These are phyloP conservation scores for Porites divaricata DNA, from an alignment of 92 coral and sea anemone species.

Conservation along the genomic window DNA sequence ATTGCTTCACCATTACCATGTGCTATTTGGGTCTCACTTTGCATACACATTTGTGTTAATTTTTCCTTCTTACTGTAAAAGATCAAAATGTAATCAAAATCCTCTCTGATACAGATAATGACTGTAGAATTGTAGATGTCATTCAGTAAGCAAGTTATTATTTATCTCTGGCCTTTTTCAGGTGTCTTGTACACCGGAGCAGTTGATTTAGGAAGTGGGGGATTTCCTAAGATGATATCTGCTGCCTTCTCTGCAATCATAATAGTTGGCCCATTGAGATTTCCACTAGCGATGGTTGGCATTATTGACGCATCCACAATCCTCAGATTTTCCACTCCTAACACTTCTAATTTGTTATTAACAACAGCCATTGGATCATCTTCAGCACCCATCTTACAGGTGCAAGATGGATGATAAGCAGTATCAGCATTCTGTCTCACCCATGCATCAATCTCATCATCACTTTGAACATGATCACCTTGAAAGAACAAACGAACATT, in stretches of 20 bases:
- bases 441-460: slow-evolving; percentile 82
- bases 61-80: too few relatives aligned
- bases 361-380: slow-evolving; percentile 88
- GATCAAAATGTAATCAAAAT: too few relatives aligned
- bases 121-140: too few relatives aligned
- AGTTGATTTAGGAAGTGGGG: slow-evolving; percentile 64
- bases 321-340: slow-evolving; percentile 80
- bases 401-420: slow-evolving; percentile 86
- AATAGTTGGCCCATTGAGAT: slow-evolving; percentile 89
- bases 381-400: slow-evolving; percentile 87
- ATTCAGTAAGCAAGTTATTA: too few relatives aligned
- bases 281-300: slow-evolving; percentile 92
- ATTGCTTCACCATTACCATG: too few relatives aligned
- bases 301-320: slow-evolving; percentile 88
- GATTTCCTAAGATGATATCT: slow-evolving; percentile 80
- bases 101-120: too few relatives aligned
- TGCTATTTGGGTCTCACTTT: too few relatives aligned
- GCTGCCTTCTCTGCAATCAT: slow-evolving; percentile 94
- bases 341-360: slow-evolving; percentile 68
- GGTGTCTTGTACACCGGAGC: slow-evolving; percentile 82
- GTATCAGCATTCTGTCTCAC: slow-evolving; percentile 74
- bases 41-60: too few relatives aligned
- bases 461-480: slow-evolving; percentile 73
- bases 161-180: slow-evolving; percentile 45
- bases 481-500: background rate